phyloP scores from a whole-genome alignment of 2,113 vertebrate genomes.

The Gavia stellata region DNA sequence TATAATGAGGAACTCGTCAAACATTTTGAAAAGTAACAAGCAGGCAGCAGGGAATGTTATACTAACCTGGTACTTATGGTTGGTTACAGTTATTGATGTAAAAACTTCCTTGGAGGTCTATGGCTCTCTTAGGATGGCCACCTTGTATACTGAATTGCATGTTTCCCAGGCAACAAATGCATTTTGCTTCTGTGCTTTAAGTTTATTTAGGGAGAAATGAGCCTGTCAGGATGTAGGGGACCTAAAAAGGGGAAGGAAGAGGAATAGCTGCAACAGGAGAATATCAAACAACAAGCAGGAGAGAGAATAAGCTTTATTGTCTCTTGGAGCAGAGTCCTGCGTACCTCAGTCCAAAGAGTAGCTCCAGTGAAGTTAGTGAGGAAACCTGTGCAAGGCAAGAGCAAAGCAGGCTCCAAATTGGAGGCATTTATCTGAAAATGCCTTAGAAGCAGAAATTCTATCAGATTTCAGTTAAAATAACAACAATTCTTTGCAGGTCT shows the following conservation, averaged over 20 bases:
- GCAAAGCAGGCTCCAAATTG: neutral
- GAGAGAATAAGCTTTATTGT: neutral
- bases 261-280: slow-evolving; percentile 16
- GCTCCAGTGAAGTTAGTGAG: neutral
- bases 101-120: slow-evolving; percentile 64
- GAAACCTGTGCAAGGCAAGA: neutral
- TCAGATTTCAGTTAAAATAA: slow-evolving; percentile 61
- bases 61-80: slow-evolving; percentile 9
- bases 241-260: slow-evolving; percentile 41
- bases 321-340: neutral
- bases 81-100: neutral
- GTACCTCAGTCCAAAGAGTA: neutral
- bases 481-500: slow-evolving; percentile 35
- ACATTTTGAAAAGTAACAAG: neutral
- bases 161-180: slow-evolving; percentile 61
- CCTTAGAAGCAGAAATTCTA: slow-evolving; percentile 52
- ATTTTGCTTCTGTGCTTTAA: slow-evolving; percentile 48
- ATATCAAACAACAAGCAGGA: neutral
- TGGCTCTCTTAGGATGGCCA: slow-evolving; percentile 27
- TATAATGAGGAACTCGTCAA: neutral
- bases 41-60: neutral
- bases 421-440: slow-evolving; percentile 47
- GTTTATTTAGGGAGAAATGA: slow-evolving; percentile 54
- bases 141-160: neutral
- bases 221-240: slow-evolving; percentile 13